A percentile compares a stretch with the other conserved stretches of the same genome.
Evolutionary conservation across 1,140 invertebrate species (phyloP).

Genomic region (Drosophila punjabiensis): DNA sequence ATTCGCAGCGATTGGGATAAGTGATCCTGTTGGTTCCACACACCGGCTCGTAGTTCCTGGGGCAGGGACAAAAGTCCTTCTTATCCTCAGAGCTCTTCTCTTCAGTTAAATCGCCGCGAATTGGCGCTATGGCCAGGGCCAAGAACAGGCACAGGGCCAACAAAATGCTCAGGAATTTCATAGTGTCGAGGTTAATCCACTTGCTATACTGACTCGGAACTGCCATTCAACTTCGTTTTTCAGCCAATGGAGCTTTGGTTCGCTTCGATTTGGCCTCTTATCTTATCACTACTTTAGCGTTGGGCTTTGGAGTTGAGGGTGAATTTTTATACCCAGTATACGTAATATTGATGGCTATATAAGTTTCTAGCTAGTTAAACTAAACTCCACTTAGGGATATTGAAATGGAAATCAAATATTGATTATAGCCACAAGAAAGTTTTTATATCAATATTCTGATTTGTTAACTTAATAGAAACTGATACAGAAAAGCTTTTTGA

Average conservation of each 20-base stretch:
- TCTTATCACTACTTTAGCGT: conserved; percentile 57
- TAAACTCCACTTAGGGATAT: no score
- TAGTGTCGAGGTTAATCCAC: conserved; percentile 63
- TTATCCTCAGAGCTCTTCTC: neutral
- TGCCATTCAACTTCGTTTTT: conserved; percentile 24
- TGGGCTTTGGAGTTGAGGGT: conserved; percentile 29
- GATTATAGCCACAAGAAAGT: no score
- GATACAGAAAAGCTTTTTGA: no score
- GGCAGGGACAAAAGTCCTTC: conserved; percentile 84
- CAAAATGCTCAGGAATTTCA: conserved; percentile 62
- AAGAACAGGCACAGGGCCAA: conserved; percentile 63
- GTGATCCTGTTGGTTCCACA: conserved; percentile 86
- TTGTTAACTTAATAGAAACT: no score
- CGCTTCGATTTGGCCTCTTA: conserved; percentile 40
- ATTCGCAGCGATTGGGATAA: conserved; percentile 86
- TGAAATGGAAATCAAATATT: no score
- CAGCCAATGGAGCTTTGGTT: conserved; percentile 25
- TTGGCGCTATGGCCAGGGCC: conserved; percentile 30
- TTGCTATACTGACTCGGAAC: conserved; percentile 52
- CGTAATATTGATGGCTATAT: no score
- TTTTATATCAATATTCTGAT: no score
- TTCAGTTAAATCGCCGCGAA: conserved; percentile 15
- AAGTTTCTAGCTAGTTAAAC: neutral
- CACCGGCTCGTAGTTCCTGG: conserved; percentile 85
- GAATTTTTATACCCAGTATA: conserved; percentile 3